Percentiles rank a stretch among this genome's conserved stretches.
Evolutionary conservation across 2,888 invertebrate species (phyloP).

Genomic region (Neoascia interrupta): DNA sequence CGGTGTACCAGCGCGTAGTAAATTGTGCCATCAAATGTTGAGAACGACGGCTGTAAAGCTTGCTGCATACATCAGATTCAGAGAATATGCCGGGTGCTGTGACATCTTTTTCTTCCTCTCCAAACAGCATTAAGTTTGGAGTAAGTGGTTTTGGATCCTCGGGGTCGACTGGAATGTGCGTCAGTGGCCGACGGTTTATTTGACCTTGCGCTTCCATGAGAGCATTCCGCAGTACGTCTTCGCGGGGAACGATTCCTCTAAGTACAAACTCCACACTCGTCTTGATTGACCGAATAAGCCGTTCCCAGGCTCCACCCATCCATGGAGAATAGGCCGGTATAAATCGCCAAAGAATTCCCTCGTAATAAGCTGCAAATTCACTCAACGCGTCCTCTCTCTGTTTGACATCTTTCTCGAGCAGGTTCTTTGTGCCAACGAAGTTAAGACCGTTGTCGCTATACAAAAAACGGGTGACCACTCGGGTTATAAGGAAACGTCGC

Average conservation of each 20-base stretch:
- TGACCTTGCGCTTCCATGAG: background rate
- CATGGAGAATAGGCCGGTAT: background rate
- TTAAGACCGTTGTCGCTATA: constrained; percentile 17
- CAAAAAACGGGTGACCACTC: background rate
- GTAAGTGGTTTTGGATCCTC: no score
- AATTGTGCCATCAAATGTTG: background rate
- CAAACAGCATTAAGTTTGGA: no score
- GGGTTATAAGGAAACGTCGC: background rate
- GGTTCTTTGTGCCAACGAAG: background rate
- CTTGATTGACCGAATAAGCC: background rate
- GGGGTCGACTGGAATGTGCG: background rate
- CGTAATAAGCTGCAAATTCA: background rate
- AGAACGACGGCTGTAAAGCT: background rate
- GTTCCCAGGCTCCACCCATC: background rate
- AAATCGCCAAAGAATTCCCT: background rate
- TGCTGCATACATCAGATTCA: background rate
- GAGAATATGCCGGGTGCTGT: background rate
- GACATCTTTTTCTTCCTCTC: background rate
- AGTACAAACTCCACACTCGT: background rate
- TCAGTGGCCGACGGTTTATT: background rate
- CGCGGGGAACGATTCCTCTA: no score
- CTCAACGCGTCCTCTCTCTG: background rate
- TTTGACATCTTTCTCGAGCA: background rate
- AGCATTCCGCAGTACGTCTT: background rate
- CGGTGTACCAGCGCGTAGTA: background rate